Percentiles rank a stretch among this genome's conserved stretches.
phyloP scores from a whole-genome alignment of 2,113 vertebrate species.

The Toxostoma redivivum region DNA sequence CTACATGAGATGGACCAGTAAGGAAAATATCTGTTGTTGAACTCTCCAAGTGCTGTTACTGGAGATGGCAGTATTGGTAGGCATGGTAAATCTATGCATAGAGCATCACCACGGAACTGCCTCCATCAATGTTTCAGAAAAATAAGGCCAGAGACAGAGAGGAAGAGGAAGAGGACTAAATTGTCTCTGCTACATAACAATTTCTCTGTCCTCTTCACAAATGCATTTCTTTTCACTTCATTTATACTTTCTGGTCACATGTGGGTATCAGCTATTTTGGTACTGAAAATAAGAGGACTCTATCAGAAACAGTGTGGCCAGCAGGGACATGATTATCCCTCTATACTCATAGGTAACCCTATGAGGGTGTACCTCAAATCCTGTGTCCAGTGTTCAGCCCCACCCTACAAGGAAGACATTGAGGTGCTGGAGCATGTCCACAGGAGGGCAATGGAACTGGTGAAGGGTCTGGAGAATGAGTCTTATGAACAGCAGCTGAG shows the following conservation, averaged over 20 bases:
- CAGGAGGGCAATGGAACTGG: not conserved
- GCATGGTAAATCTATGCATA: not conserved
- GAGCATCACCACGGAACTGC: not conserved
- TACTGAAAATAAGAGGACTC: not conserved
- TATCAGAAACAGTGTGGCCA: not conserved
- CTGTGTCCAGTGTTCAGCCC: not conserved
- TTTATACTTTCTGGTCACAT: not conserved
- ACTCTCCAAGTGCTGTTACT: not conserved
- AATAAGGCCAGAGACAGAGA: not conserved
- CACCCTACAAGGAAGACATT: not conserved
- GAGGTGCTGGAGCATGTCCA: not conserved
- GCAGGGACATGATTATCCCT: accelerated
- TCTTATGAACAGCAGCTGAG: not conserved
- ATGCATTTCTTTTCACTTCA: not conserved
- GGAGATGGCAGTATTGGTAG: not conserved
- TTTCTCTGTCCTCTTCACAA: not conserved
- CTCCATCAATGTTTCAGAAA: not conserved
- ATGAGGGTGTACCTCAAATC: not conserved
- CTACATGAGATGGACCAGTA: not conserved
- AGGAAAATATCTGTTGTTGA: not conserved
- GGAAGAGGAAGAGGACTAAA: not conserved
- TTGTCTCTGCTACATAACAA: not conserved
- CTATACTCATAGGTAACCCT: not conserved
- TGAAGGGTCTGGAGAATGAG: not conserved
- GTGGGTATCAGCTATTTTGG: not conserved